Percentiles rank a stretch among this genome's conserved stretches.
Conservation (phyloP, 2,888 invertebrate genomes). For the Cheilosia variabilis region DNA sequence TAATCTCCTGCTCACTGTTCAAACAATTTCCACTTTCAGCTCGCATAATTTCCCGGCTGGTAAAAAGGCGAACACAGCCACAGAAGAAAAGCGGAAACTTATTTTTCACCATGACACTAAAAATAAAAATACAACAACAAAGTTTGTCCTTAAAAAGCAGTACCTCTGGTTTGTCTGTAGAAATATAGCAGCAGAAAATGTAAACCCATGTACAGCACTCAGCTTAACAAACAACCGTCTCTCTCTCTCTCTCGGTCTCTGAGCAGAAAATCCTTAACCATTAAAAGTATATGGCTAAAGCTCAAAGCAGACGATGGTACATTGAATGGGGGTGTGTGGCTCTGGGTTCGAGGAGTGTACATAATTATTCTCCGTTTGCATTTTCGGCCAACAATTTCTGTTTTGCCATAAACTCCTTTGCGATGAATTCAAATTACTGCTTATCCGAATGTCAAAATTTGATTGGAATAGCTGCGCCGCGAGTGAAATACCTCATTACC, state of each 20-base stretch:
- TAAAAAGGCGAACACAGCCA: constrained; percentile 9
- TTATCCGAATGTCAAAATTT: too few relatives aligned
- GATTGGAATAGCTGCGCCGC: too few relatives aligned
- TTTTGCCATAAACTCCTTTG: neutral
- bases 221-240: constrained; percentile 4
- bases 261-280: constrained; percentile 1
- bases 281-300: constrained; percentile 8
- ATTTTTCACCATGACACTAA: too few relatives aligned
- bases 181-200: too few relatives aligned
- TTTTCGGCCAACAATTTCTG: neutral
- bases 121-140: neutral
- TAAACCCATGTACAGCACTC: constrained; percentile 3
- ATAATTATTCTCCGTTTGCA: neutral
- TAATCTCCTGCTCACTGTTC: constrained; percentile 13
- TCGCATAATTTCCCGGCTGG: neutral
- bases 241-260: neutral
- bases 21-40: constrained; percentile 10
- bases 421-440: too few relatives aligned
- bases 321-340: neutral
- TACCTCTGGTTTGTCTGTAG: constrained; percentile 14
- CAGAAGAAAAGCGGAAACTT: too few relatives aligned
- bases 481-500: too few relatives aligned
- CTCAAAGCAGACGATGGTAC: neutral
- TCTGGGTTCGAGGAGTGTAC: neutral
- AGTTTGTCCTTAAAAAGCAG: neutral